Percentiles rank a stretch among this genome's conserved stretches.
These are phyloP conservation scores for Tuberolachnus salignus DNA, from an alignment of 2,888 invertebrate species.

Conservation along the genomic window DNA sequence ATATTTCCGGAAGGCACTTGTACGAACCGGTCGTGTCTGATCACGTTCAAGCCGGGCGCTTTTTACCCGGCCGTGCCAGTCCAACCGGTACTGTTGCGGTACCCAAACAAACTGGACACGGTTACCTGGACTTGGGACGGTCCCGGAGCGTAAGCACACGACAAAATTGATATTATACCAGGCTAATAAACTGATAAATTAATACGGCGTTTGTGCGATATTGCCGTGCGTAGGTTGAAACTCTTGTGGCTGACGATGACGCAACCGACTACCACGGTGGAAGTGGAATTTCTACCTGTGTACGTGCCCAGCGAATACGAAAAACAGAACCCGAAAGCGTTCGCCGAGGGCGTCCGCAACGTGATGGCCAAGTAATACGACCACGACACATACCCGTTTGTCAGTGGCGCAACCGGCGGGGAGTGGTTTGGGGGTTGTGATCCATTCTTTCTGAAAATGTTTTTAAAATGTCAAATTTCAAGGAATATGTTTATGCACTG, in stretches of 20 bases:
- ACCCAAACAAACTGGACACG: slow-evolving; percentile 86
- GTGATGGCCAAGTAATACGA: slow-evolving; percentile 85
- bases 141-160: slow-evolving; percentile 84
- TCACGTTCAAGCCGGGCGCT: slow-evolving; percentile 89
- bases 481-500: too few species aligned
- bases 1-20: slow-evolving; percentile 98
- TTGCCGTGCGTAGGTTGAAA: slow-evolving; percentile 69
- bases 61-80: slow-evolving; percentile 95
- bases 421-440: too few species aligned
- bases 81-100: slow-evolving; percentile 90
- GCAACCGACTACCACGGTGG: slow-evolving; percentile 84
- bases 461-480: too few species aligned
- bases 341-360: slow-evolving; percentile 85
- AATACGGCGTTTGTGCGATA: too few species aligned
- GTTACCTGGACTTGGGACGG: slow-evolving; percentile 96
- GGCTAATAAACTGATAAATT: too few species aligned
- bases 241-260: slow-evolving; percentile 87
- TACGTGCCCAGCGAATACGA: slow-evolving; percentile 88
- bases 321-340: slow-evolving; percentile 83
- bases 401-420: too few species aligned
- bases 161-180: neutral
- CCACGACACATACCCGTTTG: neutral
- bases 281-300: slow-evolving; percentile 91
- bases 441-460: too few species aligned
- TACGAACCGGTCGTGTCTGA: slow-evolving; percentile 89